Evolutionary conservation across 2,113 vertebrate genomes (phyloP).

Genomic region (Myrmecophaga tridactyla): DNA sequence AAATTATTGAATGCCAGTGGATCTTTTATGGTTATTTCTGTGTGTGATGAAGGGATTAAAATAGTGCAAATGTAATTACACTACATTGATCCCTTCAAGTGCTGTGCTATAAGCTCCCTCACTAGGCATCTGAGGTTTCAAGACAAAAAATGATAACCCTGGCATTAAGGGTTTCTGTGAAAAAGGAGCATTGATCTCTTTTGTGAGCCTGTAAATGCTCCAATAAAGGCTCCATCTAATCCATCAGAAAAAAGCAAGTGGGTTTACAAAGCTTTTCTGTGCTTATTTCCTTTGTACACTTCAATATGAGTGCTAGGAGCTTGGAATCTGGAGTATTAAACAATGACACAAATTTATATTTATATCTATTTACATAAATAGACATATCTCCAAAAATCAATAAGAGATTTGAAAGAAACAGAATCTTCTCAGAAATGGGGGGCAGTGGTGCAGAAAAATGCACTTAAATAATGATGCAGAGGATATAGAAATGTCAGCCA

Average conservation of each 20-base stretch:
- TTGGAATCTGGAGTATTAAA: neutral
- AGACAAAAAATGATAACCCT: neutral
- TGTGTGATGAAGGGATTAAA: constrained; percentile 16
- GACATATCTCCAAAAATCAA: neutral
- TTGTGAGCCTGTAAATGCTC: neutral
- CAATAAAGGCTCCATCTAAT: neutral
- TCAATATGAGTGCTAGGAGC: constrained; percentile 8
- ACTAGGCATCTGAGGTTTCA: neutral
- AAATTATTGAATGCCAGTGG: neutral
- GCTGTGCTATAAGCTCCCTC: neutral
- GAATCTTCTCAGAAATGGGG: neutral
- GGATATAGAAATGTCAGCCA: neutral
- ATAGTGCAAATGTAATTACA: neutral
- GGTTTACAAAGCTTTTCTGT: neutral
- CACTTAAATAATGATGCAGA: neutral
- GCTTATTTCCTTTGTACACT: neutral
- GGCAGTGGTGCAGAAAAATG: neutral
- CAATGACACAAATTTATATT: neutral
- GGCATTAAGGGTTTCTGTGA: neutral
- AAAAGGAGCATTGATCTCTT: neutral
- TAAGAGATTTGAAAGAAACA: neutral
- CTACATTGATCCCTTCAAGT: neutral
- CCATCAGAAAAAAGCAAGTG: neutral
- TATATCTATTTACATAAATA: neutral
- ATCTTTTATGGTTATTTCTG: neutral